Base-by-base conservation (phyloP, 1,140 invertebrate genomes). In the Drosophila pseudoobscura region DNA sequence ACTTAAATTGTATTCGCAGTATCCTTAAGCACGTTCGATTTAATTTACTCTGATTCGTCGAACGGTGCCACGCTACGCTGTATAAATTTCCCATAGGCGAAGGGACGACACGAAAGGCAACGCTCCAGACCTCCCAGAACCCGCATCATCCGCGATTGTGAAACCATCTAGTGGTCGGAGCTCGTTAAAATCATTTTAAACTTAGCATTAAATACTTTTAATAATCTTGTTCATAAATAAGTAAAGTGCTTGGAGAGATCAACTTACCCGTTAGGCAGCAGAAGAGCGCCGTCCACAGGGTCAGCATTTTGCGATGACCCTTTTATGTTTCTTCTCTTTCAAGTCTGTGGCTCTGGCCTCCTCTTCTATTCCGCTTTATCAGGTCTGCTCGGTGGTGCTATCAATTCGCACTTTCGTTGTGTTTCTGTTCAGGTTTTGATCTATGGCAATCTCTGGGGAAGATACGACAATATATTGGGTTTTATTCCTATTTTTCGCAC, bases 241-340 rank as follows among this genome's bases (percentile, higher is more conserved):
- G 4, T 5, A 39, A 39, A 35, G 3, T 35, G 4, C 3, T 39
- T 13, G 11, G 11, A 29, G 6, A 55, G 44, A 45, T 65, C 43
- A 46, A 87, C 82, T 87, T 88, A 87, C 82, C 83, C 83, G 75
- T 88, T 78, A 87, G 76, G 78, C 82, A 88, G 78, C 82, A 87
- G 24, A 87, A 73, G 57, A 87, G 59, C 66, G 71, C 60, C 71
- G 82, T 87, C 78, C 73, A 82, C 62, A 87, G 78, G 78, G 82
- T 82, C 83, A 87, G 61, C 82, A 87, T 87, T 57, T 57, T 70
- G 55, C 57, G 83, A 71, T 75, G 62, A 74, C 72, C 62, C 55
- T 24, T 8, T 46, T 50, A 29, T 6, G 35, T 43, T 8, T 4
- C 41, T 44, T 51, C 51, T 41, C 45, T 46, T 74, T 35, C 26